Percentiles rank a stretch among this genome's conserved stretches.
These are phyloP conservation scores for Linyphia triangularis DNA, from an alignment of 2,888 invertebrate species.

Conservation along the genomic window DNA sequence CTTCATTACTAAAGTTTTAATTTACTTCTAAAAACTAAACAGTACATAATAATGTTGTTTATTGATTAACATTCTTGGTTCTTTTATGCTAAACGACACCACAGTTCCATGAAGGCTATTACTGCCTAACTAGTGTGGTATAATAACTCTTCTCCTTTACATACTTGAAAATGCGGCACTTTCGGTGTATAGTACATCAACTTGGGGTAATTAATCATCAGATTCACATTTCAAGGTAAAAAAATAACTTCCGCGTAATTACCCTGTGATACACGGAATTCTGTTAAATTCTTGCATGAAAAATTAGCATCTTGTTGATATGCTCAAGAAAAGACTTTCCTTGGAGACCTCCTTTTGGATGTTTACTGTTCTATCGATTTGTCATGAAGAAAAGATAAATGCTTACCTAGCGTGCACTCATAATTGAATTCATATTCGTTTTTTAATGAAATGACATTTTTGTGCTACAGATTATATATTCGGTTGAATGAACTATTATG, in stretches of 20 bases:
- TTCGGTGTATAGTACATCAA: slow-evolving; percentile 25
- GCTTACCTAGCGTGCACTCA: neutral
- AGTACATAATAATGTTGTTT: too few species aligned
- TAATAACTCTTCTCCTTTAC: neutral
- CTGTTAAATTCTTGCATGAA: neutral
- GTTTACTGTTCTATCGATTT: neutral
- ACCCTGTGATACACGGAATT: neutral
- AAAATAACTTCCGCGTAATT: slow-evolving; percentile 23
- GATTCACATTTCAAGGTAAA: neutral
- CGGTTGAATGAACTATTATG: too few species aligned
- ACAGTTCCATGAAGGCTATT: neutral
- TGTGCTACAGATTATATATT: neutral
- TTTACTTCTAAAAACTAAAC: too few species aligned
- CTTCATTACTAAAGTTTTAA: too few species aligned
- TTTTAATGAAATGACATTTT: neutral
- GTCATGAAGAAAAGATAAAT: neutral
- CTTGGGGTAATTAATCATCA: slow-evolving; percentile 39
- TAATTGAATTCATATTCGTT: neutral
- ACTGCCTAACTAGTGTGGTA: neutral
- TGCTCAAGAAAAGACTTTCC: neutral
- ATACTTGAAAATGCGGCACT: neutral
- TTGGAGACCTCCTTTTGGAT: slow-evolving; percentile 25
- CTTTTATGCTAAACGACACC: neutral
- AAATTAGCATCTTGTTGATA: slow-evolving; percentile 46
- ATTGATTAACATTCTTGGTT: neutral